Conservation (phyloP, 2,888 invertebrate genomes). For the Chaetogeoica ovagalla region DNA sequence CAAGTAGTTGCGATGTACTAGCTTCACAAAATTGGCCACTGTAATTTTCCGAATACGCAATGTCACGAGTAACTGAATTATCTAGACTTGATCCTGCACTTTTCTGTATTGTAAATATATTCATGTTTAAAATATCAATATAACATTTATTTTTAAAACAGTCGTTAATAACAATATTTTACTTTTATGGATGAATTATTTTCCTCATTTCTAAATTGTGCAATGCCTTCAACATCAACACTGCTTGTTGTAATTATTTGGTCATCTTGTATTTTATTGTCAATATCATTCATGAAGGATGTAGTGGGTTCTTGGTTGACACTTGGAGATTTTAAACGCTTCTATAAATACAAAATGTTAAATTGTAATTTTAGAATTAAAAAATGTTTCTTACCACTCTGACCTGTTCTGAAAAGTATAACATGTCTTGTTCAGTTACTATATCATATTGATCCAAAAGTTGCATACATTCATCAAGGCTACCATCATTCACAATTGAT, state of each 20-base stretch:
- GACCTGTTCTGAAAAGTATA: slow-evolving; percentile 11
- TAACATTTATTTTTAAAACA: background rate
- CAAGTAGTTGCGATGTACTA: background rate
- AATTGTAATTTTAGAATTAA: background rate
- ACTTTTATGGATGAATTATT: background rate
- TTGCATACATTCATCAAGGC: slow-evolving; percentile 30
- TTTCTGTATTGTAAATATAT: background rate
- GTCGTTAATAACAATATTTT: background rate
- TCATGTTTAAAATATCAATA: background rate
- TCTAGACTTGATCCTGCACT: background rate
- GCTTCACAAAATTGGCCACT: background rate
- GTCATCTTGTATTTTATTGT: background rate
- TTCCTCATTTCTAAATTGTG: background rate
- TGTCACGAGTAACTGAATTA: background rate
- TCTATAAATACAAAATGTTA: slow-evolving; percentile 16
- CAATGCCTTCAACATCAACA: background rate
- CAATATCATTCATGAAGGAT: background rate
- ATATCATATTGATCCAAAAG: slow-evolving; percentile 48
- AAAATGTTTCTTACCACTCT: background rate
- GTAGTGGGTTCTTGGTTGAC: background rate
- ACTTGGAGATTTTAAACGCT: background rate
- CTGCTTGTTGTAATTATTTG: background rate
- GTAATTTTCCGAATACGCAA: background rate
- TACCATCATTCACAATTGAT: slow-evolving; percentile 10
- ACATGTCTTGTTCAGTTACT: slow-evolving; percentile 30